Base-by-base conservation (phyloP, 2,888 invertebrate species). In the Macroteleia sp. region DNA sequence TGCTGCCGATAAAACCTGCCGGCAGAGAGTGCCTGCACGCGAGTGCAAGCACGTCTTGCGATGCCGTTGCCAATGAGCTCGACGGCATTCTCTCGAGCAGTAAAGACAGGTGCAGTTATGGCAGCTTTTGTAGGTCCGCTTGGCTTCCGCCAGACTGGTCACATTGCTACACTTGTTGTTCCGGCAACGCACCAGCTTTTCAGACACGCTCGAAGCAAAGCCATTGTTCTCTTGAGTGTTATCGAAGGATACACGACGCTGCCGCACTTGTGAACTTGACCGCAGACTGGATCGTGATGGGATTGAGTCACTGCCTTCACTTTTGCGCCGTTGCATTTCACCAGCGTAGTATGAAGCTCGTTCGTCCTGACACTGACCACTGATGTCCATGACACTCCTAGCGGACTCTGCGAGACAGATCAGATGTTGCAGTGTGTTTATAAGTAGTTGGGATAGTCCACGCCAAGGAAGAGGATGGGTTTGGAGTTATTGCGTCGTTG, bases 31-130 rank as follows among this genome's bases (percentile, higher is more conserved):
- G 84, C 97, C 97, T 46, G 98, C 97, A 54, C 98, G 94, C 16
- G 97, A 97, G 91, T 97, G 97, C 78, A 97, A 92, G 90, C 98
- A 98, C 32, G 96, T 96, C 86, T 96, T 96, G 76, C 97, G 95
- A 90, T 99, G 99, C 85, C 96, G 95, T 88, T 97, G 96, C 98
- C 98, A 98, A 90, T 99, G 98, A 10, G 96, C 95, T 76, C 96
- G 93, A 19, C 99, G 94, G 91, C 98, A 99, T 86, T 96, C 95
- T 75, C 97, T 94, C 76, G 97, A 97, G 92, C 99, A 99, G 92
- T 99, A 99, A 87, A 96, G 95, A 88, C 97, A 97, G 83, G 96
- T 96, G 92, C 99, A 99, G 91, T 98, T 98, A 92, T 98, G 98
- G 92, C 97, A 98, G 84, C 96, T 96, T 91, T 98, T 98, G 93